These are phyloP conservation scores for Chiridota heheva DNA, from an alignment of 35 echinoderm and acorn worm species.

Conservation along the genomic window DNA sequence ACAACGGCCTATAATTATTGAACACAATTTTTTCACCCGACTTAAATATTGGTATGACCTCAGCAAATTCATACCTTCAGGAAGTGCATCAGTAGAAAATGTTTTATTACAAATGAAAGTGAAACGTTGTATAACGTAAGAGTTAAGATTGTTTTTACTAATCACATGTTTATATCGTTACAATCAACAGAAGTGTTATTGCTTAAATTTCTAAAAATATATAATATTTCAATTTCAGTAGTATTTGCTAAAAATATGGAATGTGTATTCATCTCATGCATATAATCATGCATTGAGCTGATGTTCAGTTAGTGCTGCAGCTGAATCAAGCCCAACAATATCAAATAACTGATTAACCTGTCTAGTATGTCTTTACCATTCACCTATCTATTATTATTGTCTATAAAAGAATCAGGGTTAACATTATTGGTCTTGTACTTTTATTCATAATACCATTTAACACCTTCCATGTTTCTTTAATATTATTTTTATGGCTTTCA, in stretches of 20 bases:
- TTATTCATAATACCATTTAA: constrained; percentile 17
- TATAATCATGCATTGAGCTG: neutral
- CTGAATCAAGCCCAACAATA: neutral
- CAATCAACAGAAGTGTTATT: neutral
- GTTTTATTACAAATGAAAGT: constrained; percentile 8
- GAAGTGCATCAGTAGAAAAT: neutral
- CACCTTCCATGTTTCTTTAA: constrained; percentile 37
- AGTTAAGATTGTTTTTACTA: neutral
- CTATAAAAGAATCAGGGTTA: constrained; percentile 1
- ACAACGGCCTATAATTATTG: no score
- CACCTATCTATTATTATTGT: neutral
- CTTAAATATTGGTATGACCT: constrained; percentile 8
- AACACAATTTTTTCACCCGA: no score
- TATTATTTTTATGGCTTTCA: constrained; percentile 5
- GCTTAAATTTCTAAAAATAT: constrained; percentile 21
- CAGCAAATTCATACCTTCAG: neutral
- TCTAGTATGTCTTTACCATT: neutral
- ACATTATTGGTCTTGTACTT: neutral
- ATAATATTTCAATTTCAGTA: neutral
- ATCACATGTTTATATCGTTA: neutral
- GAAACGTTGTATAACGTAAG: neutral
- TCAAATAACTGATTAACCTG: neutral
- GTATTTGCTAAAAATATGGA: constrained; percentile 4
- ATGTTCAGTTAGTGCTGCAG: neutral
- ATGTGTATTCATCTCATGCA: neutral